Evolutionary conservation across 1,140 invertebrate species (phyloP).

Genomic region (Trichonephila inaurata): DNA sequence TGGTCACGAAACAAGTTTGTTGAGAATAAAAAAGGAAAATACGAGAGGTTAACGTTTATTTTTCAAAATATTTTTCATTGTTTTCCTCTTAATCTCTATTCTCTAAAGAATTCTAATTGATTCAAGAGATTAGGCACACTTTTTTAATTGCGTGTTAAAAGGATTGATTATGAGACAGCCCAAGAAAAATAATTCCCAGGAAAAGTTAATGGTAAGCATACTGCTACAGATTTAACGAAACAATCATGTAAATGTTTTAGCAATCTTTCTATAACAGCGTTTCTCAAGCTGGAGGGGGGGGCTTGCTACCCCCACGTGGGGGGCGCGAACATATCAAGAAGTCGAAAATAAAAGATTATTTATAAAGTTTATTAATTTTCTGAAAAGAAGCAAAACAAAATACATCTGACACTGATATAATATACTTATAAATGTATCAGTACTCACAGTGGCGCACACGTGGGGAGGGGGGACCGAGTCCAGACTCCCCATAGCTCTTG

Average conservation of each 20-base stretch:
- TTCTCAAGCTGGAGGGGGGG: too few relatives aligned
- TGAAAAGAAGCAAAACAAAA: too few relatives aligned
- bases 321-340: too few relatives aligned
- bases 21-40: neutral
- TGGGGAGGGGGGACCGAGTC: too few relatives aligned
- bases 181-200: neutral
- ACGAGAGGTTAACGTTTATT: neutral
- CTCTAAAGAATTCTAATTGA: neutral
- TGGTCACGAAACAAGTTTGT: neutral
- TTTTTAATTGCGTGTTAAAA: neutral
- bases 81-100: neutral
- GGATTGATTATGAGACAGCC: neutral
- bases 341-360: too few relatives aligned
- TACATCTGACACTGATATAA: too few relatives aligned
- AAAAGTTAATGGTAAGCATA: neutral
- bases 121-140: neutral
- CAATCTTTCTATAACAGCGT: too few relatives aligned
- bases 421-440: too few relatives aligned
- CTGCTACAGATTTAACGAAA: neutral
- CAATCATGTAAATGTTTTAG: neutral
- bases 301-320: too few relatives aligned
- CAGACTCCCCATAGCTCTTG: too few relatives aligned
- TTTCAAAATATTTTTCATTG: neutral
- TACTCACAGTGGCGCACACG: too few relatives aligned
- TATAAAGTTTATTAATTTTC: too few relatives aligned